These are phyloP conservation scores for Catharus minimus DNA, from an alignment of 2,113 vertebrate genomes.

Conservation along the genomic window DNA sequence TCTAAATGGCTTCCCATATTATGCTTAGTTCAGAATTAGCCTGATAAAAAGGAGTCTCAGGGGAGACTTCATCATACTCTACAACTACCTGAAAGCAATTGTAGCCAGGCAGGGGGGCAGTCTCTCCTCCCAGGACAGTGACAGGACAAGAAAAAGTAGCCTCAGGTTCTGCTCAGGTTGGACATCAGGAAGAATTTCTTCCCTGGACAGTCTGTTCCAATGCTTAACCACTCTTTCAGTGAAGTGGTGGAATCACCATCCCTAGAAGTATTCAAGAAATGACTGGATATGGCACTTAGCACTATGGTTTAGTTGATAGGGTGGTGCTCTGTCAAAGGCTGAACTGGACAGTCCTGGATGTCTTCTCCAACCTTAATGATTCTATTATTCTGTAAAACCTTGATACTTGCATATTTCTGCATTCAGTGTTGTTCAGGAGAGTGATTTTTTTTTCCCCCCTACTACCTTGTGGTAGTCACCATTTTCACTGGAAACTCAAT, in stretches of 20 bases:
- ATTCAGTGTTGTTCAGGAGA: neutral
- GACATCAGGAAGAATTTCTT: too few relatives aligned
- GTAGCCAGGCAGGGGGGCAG: rapidly evolving
- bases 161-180: too few relatives aligned
- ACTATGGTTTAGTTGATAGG: neutral
- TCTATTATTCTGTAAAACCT: neutral
- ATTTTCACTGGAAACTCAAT: neutral
- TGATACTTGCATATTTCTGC: neutral
- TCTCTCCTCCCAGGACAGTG: too few relatives aligned
- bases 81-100: neutral
- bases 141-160: too few relatives aligned
- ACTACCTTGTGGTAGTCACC: neutral
- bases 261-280: neutral
- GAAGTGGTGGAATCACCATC: neutral
- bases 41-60: neutral
- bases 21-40: neutral
- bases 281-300: neutral
- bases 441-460: neutral
- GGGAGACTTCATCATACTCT: neutral
- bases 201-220: neutral
- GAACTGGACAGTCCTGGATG: neutral
- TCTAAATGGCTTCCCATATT: neutral
- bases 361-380: neutral
- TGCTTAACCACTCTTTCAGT: neutral
- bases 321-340: neutral